Conservation (phyloP, 2,113 vertebrate species). For the Mystacornis crossleyi region DNA sequence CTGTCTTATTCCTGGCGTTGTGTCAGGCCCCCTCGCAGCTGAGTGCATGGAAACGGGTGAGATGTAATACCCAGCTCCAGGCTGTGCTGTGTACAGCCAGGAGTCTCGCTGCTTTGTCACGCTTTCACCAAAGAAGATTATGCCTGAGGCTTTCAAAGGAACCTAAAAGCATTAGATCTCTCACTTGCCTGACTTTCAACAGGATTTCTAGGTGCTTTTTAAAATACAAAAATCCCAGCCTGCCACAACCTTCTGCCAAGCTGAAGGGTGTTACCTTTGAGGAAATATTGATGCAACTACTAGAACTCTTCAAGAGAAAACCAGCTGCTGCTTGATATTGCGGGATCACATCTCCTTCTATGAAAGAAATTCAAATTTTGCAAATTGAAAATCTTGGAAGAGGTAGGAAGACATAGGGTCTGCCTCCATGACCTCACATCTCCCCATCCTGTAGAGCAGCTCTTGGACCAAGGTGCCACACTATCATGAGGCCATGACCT, state of each 20-base stretch:
- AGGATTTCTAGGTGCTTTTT: background rate
- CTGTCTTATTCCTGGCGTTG: background rate
- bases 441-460: background rate
- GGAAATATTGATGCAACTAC: background rate
- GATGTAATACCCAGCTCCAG: background rate
- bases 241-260: background rate
- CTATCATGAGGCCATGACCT: background rate
- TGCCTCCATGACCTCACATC: background rate
- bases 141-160: slow-evolving; percentile 11
- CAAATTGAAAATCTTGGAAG: background rate
- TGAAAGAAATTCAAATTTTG: background rate
- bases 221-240: background rate
- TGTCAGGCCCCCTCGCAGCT: background rate
- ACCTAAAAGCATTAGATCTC: background rate
- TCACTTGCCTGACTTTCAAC: background rate
- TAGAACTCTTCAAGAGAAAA: background rate
- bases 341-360: background rate
- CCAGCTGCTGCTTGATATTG: background rate
- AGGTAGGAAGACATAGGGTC: background rate
- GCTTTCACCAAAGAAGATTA: background rate
- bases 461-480: background rate
- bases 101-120: background rate
- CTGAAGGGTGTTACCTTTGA: slow-evolving; percentile 11
- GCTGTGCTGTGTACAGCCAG: background rate
- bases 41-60: fast-evolving